A percentile compares a stretch with the other conserved stretches of the same genome.
Conservation (phyloP, 2,888 invertebrate species). For the Steinernema scapterisci region DNA sequence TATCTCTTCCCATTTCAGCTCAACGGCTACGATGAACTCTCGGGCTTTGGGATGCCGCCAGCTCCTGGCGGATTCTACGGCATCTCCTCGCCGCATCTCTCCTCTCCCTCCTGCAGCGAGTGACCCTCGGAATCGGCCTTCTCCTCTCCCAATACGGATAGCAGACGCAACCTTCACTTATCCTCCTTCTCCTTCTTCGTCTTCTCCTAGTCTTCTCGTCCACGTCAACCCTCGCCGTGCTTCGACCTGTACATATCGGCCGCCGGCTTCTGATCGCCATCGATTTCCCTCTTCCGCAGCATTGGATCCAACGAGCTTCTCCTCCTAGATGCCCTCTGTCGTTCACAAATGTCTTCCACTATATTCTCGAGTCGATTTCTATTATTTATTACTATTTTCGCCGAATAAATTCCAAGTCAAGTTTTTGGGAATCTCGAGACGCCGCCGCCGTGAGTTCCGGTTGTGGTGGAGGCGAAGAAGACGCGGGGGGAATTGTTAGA, state of each 20-base stretch:
- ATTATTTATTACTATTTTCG: slow-evolving; percentile 28
- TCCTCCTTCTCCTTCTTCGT: not conserved
- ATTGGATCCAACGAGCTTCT: slow-evolving; percentile 26
- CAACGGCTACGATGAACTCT: slow-evolving; percentile 29
- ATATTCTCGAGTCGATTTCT: slow-evolving; percentile 28
- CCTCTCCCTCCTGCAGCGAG: slow-evolving; percentile 38
- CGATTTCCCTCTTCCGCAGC: slow-evolving; percentile 14
- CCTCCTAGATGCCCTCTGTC: not conserved
- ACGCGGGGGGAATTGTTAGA: not conserved
- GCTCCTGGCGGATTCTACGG: not conserved
- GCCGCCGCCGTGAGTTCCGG: not conserved
- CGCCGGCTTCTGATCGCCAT: not conserved
- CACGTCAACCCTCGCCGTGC: slow-evolving; percentile 12
- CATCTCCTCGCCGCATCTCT: slow-evolving; percentile 34
- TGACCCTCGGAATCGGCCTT: slow-evolving; percentile 8
- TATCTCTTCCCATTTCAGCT: slow-evolving; percentile 20
- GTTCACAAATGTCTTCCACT: not conserved
- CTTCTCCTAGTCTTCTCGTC: slow-evolving; percentile 19
- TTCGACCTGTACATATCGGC: slow-evolving; percentile 20
- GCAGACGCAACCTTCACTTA: not conserved
- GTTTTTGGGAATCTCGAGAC: not conserved
- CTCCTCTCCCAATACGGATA: slow-evolving; percentile 13
- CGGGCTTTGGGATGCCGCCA: slow-evolving; percentile 28
- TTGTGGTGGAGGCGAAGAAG: not conserved
- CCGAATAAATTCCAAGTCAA: slow-evolving; percentile 1